Base-by-base conservation (phyloP, 2,888 invertebrate genomes). In the Acanthosepion pharaonis region DNA sequence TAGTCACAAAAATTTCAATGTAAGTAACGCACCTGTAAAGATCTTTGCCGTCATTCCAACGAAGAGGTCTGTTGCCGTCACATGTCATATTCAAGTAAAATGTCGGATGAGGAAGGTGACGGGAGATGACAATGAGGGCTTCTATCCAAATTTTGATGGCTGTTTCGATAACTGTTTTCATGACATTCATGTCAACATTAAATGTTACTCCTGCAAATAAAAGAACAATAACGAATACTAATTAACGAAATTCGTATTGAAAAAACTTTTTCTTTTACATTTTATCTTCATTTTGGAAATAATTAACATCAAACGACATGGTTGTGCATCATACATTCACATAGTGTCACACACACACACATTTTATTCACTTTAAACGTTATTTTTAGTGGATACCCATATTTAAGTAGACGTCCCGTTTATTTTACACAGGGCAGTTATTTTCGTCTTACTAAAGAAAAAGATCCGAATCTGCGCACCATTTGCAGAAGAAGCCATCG, bases 41-140 rank as follows among this genome's bases (percentile, higher is more conserved):
- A 48, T 42, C 20, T 94, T 94, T 94, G 5, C 94, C 94, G 18
- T 94, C 94, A n/a, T 59, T 55, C 94, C 94, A 94, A 6, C 48
- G 94, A 11, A 94, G 94, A 23, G 94, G 64, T 55, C 94, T n/a
- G 64, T 53, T 64, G n/a, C 94, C 94, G 0, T 94, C 94, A 25
- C 94, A 94, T 48, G 94, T 64, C 94, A 94, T 94, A 64, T 94
- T 94, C 59, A 64, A 48, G 15, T 94, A 55, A 25, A 94, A 48
- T 15, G 59, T 55, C 28, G 64, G 33, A 11, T 59, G 28, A 20
- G 48, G 33, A 33, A 93, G 33, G 8, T 94, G 94, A 28, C 94
- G 94, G 18, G 94, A n/a, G 28, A 94, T 28, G 25, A 64, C 94
- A n/a, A 42, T 55, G 5, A 94, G 59, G 48, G 59, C 94, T 42